These are phyloP conservation scores for Protonibea diacanthus DNA, from an alignment of 2,797 vertebrate genomes.

Conservation along the genomic window DNA sequence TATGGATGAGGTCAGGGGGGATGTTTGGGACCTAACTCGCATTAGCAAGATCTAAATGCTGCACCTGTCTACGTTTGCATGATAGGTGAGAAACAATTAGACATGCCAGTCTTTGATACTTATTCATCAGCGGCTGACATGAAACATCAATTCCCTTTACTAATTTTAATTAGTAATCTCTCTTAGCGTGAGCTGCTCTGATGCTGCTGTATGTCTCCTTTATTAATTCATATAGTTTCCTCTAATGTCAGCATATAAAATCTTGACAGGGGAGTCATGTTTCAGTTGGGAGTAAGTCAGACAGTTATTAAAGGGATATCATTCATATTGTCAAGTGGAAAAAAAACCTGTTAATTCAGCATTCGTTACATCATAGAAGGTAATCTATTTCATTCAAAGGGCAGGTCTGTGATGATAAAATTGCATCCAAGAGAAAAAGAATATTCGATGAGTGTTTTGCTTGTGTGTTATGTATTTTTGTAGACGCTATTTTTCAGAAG, in stretches of 20 bases:
- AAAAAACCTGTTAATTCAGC: slow-evolving; percentile 67
- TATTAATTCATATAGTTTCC: slow-evolving; percentile 76
- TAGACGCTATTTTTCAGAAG: slow-evolving; percentile 15
- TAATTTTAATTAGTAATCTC: slow-evolving; percentile 76
- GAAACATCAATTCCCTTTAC: slow-evolving; percentile 74
- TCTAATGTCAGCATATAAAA: slow-evolving; percentile 73
- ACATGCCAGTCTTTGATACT: slow-evolving; percentile 66
- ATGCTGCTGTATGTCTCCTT: slow-evolving; percentile 61
- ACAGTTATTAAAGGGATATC: slow-evolving; percentile 66
- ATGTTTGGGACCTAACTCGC: background rate
- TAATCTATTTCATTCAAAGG: slow-evolving; percentile 10
- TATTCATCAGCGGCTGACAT: slow-evolving; percentile 77
- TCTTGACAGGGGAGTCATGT: slow-evolving; percentile 65
- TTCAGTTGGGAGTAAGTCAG: slow-evolving; percentile 61
- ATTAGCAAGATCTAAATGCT: slow-evolving; percentile 35
- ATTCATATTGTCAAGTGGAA: slow-evolving; percentile 64
- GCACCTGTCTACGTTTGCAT: slow-evolving; percentile 41
- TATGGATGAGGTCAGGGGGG: background rate
- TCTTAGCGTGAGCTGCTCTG: slow-evolving; percentile 44
- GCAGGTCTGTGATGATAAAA: slow-evolving; percentile 13
- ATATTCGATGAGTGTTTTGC: background rate
- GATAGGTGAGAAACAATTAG: slow-evolving; percentile 58
- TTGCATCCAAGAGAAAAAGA: background rate
- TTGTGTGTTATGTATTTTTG: slow-evolving; percentile 3
- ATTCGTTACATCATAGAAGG: slow-evolving; percentile 21